A percentile compares a stretch with the other conserved stretches of the same genome.
Conservation (phyloP, 2,888 invertebrate genomes). For the Linnaemya tessellans region DNA sequence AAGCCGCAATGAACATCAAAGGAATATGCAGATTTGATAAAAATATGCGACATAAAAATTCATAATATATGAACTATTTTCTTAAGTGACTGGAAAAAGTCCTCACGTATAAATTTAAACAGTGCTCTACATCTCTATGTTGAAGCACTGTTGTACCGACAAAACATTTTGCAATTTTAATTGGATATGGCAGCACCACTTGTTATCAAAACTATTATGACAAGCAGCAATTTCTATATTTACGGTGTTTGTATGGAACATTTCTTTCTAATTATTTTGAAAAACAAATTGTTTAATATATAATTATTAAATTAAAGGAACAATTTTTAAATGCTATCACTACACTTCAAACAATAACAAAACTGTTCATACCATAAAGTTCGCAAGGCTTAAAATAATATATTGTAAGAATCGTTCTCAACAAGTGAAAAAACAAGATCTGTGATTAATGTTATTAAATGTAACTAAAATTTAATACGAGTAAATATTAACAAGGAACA, state of each 20-base stretch:
- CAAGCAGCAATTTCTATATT: constrained; percentile 24
- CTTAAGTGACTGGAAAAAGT: no score
- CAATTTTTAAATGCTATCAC: background rate
- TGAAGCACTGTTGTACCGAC: background rate
- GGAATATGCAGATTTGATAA: no score
- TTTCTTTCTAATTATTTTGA: constrained; percentile 18
- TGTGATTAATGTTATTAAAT: background rate
- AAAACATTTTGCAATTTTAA: background rate
- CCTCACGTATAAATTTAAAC: no score
- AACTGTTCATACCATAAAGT: background rate
- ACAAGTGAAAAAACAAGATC: constrained; percentile 42
- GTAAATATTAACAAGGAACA: background rate
- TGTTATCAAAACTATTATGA: constrained; percentile 46
- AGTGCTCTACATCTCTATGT: background rate
- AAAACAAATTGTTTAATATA: constrained; percentile 15
- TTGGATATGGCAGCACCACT: constrained; percentile 46
- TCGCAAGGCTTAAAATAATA: background rate
- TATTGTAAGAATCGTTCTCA: constrained; percentile 13
- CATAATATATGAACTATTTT: no score
- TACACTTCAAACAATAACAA: background rate
- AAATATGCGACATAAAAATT: no score
- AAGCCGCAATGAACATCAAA: no score
- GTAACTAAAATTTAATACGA: background rate
- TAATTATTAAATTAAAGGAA: constrained; percentile 3
- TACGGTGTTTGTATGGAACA: constrained; percentile 32